Base-by-base conservation (phyloP, 2,113 vertebrate species). In the Morone chrysops region DNA sequence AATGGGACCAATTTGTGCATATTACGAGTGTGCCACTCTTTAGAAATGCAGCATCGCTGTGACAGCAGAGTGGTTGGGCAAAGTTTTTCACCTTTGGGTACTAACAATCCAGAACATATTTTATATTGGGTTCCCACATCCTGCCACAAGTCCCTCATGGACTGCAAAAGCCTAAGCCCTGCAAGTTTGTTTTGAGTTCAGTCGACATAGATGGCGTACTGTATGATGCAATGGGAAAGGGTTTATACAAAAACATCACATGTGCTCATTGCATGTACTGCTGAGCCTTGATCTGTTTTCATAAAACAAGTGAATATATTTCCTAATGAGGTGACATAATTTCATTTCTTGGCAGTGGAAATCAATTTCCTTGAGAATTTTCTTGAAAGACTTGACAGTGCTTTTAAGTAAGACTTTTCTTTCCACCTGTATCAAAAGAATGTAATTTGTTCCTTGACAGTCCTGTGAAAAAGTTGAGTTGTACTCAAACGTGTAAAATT, bases 1-100 rank as follows among this genome's bases (percentile, higher is more conserved):
- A 72, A 17, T 90, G 91, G 93, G 92, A 91, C 92, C 90, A 90
- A 92, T 94, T 93, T 89, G 80, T 76, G 73, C 81, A 69, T 79
- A 90, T 94, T 92, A 92, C 20, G 17, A 91, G 74, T 62, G 60
- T 68, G 66, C 62, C 47, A 76, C 70, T 80, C 88, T 85, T 43
- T 77, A 80, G 53, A 76, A 87, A 81, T 73, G 45, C 71, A 60
- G 86, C 83, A 61, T 78, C 2, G 2, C 82, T 84, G 50, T 90
- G 87, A 85, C 83, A 86, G 82, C 75, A 81, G n/a, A 69, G 85
- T 75, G 75, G 72, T 63, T 36, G 38, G 60, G 62, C 72, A 75
- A 63, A 80, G 73, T 90, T 89, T 89, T 86, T 87, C 82, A 91
- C 90, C 90, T 86, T 83, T 80, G 86, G 87, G 71, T 86, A 86